Base-by-base conservation (phyloP, 2,113 vertebrate genomes). In the Apaloderma vittatum region DNA sequence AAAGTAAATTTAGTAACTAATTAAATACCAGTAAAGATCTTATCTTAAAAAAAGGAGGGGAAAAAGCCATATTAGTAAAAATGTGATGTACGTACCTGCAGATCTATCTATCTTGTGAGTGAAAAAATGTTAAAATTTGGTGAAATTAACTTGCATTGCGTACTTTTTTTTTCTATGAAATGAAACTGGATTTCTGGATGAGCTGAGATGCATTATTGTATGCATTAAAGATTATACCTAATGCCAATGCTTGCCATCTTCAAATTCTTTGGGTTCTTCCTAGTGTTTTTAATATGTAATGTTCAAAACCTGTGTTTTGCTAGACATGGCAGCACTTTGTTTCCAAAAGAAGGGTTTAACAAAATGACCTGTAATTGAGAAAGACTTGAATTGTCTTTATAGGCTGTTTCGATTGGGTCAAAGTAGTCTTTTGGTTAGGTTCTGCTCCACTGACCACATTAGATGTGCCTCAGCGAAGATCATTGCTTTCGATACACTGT, bases 41-140 rank as follows among this genome's bases (percentile, higher is more conserved):
- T 11, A 40, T 40, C 40, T 96, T 20, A 58, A 91, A 36, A 59
- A 86, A 96, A 96, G 32, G 78, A 95, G 88, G 92, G 95, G 95
- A 96, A 97, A 98, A 98, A 98, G 98, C 98, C 98, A 98, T 98
- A 98, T 98, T 97, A 98, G 94, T 97, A 98, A 86, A 96, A 98
- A 91, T 77, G 95, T 97, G 96, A 97, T 93, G 90, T 95, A 93
- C 26, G 95, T 97, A 96, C 96, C 93, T 93, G 92, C 94, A 96
- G 91, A 95, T 94, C 78, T 96, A 80, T 94, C 77, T 93, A 95
- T 95, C 96, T 96, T 89, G 93, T 93, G 66, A 95, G 90, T 96
- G 40, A 96, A 93, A 97, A 92, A 81, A 83, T 78, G 66, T 92
- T 97, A 76, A 90, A 94, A 94, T 96, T 89, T 97, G 88, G 92